phyloP scores from a whole-genome alignment of 2,888 invertebrate species.

The Drosophila melanosoma region DNA sequence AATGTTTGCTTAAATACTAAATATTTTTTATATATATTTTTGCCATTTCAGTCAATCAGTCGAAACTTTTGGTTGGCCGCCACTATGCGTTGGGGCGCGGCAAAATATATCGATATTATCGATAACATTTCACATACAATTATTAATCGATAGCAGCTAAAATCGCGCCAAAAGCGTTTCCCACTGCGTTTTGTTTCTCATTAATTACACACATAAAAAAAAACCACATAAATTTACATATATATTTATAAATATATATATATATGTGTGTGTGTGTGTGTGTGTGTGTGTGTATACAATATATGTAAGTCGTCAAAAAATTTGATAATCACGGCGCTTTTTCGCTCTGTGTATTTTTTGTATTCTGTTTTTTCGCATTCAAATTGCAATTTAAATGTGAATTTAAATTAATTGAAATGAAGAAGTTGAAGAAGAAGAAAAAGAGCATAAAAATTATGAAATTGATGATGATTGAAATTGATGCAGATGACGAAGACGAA shows the following conservation, averaged over 20 bases:
- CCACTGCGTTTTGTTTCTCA: slow-evolving; percentile 77
- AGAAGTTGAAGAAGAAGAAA: slow-evolving; percentile 16
- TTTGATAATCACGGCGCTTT: slow-evolving; percentile 8
- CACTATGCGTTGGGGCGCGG: slow-evolving; percentile 25
- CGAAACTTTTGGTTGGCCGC: slow-evolving; percentile 82
- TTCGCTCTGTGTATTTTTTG: slow-evolving; percentile 35
- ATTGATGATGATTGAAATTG: slow-evolving; percentile 7
- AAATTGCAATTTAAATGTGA: slow-evolving; percentile 66
- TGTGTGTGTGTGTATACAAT: slow-evolving; percentile 17
- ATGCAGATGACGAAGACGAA: slow-evolving; percentile 13
- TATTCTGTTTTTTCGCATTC: slow-evolving; percentile 51
- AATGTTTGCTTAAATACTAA: slow-evolving; percentile 59
- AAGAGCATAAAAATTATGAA: slow-evolving; percentile 1
- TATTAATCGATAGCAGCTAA: slow-evolving; percentile 55
- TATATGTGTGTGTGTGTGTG: slow-evolving; percentile 25
- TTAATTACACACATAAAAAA: slow-evolving; percentile 55
- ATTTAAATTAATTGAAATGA: slow-evolving; percentile 70
- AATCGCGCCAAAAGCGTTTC: slow-evolving; percentile 74
- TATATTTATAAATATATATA: slow-evolving; percentile 28
- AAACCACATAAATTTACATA: slow-evolving; percentile 32
- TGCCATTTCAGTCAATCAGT: slow-evolving; percentile 84
- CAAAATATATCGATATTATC: slow-evolving; percentile 41
- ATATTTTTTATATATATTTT: slow-evolving; percentile 62
- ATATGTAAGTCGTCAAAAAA: slow-evolving; percentile 16
- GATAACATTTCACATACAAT: slow-evolving; percentile 27